Evolutionary conservation across 1,140 invertebrate genomes (phyloP).

Genomic region (Musca domestica): DNA sequence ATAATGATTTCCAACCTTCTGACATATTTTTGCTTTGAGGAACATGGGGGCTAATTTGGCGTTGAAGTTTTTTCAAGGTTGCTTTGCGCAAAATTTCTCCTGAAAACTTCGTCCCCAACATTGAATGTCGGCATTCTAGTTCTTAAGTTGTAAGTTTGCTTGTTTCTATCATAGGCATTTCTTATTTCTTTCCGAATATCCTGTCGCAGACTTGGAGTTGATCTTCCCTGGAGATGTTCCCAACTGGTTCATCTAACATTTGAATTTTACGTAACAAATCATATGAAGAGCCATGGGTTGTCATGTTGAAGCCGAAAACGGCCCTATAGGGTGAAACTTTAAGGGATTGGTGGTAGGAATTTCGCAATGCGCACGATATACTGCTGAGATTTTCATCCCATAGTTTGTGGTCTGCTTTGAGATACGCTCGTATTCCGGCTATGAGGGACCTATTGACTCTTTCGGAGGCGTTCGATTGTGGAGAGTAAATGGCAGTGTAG

Average conservation of each 20-base stretch:
- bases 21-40: not conserved
- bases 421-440: not conserved
- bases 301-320: constrained; percentile 20
- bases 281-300: constrained; percentile 19
- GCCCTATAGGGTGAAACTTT: not conserved
- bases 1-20: not conserved
- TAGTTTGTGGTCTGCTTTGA: not conserved
- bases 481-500: not conserved
- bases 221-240: not conserved
- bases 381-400: not conserved
- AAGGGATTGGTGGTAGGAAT: not conserved
- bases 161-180: not conserved
- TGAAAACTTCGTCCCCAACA: not conserved
- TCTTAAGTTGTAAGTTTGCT: not conserved
- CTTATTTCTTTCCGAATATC: not conserved
- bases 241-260: not conserved
- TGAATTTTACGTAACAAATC: constrained; percentile 7
- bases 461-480: constrained; percentile 6
- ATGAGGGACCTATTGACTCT: not conserved
- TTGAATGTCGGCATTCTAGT: not conserved
- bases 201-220: not conserved
- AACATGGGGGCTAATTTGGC: not conserved
- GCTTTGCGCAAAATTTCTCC: not conserved
- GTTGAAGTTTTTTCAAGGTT: not conserved
- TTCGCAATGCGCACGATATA: not conserved